phyloP scores from a whole-genome alignment of 2,113 vertebrate species.

The Pollachius pollachius region DNA sequence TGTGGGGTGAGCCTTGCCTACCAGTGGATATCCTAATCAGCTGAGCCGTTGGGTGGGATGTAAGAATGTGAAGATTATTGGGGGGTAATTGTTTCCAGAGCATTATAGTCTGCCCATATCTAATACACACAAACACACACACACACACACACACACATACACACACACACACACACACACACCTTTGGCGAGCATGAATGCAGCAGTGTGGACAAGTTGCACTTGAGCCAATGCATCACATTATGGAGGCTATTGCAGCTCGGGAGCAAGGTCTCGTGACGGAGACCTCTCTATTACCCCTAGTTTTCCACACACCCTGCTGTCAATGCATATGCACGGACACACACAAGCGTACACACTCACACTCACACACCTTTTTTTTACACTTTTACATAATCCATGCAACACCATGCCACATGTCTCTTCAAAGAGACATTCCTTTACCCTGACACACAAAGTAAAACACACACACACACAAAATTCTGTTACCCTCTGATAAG shows the following conservation, averaged over 20 bases:
- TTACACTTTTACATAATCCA: background rate
- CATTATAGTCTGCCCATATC: slow-evolving; percentile 39
- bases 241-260: background rate
- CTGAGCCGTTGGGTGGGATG: slow-evolving; percentile 58
- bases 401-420: slow-evolving; percentile 21
- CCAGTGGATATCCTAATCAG: slow-evolving; percentile 67
- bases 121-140: slow-evolving; percentile 17
- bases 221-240: slow-evolving; percentile 17
- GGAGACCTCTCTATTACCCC: slow-evolving; percentile 7
- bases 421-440: slow-evolving; percentile 4
- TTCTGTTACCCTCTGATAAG: slow-evolving; percentile 39
- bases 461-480: slow-evolving; percentile 26
- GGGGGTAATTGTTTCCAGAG: slow-evolving; percentile 69
- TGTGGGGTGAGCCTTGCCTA: slow-evolving; percentile 24
- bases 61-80: slow-evolving; percentile 67
- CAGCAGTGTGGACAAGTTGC: background rate
- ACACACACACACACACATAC: background rate
- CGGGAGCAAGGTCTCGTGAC: background rate
- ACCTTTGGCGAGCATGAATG: slow-evolving; percentile 22
- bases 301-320: slow-evolving; percentile 4
- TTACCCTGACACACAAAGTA: slow-evolving; percentile 11
- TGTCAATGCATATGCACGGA: background rate
- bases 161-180: background rate
- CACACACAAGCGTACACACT: slow-evolving; percentile 5
- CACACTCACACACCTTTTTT: slow-evolving; percentile 25